Conservation (phyloP, 2,113 vertebrate species). For the Mellivora capensis region DNA sequence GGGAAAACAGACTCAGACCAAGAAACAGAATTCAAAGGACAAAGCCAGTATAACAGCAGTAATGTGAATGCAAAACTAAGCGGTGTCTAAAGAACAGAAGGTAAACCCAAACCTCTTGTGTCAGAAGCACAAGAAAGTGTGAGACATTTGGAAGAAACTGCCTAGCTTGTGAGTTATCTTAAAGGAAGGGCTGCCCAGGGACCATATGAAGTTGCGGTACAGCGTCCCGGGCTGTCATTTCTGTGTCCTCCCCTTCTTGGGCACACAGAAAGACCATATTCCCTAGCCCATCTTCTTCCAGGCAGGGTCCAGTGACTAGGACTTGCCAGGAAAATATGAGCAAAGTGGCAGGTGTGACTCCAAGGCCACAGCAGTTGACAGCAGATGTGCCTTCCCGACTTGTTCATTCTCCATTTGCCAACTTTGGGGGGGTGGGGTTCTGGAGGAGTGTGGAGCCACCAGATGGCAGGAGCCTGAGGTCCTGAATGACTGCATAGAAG, state of each 20-base stretch:
- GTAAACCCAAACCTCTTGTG: not conserved
- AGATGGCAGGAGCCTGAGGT: not conserved
- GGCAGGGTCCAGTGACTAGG: not conserved
- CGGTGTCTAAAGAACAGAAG: not conserved
- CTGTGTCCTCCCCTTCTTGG: not conserved
- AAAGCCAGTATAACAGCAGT: not conserved
- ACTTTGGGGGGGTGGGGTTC: not conserved
- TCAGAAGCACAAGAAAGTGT: not conserved
- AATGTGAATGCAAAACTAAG: not conserved
- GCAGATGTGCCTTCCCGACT: not conserved
- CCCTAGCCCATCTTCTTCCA: not conserved
- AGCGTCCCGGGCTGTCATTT: too few relatives aligned
- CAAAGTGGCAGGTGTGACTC: not conserved
- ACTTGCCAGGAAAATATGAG: not conserved
- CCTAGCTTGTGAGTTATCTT: not conserved
- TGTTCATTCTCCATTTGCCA: not conserved
- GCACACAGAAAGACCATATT: not conserved
- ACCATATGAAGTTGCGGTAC: accelerated
- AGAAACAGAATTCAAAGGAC: slow-evolving; percentile 3
- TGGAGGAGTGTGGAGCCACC: not conserved
- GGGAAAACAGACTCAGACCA: not conserved
- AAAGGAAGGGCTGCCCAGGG: not conserved
- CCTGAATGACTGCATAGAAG: not conserved
- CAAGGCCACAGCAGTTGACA: not conserved
- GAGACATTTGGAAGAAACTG: not conserved